Evolutionary conservation across 2,797 vertebrate genomes (phyloP).

Genomic region (Macrochelys suwanniensis): DNA sequence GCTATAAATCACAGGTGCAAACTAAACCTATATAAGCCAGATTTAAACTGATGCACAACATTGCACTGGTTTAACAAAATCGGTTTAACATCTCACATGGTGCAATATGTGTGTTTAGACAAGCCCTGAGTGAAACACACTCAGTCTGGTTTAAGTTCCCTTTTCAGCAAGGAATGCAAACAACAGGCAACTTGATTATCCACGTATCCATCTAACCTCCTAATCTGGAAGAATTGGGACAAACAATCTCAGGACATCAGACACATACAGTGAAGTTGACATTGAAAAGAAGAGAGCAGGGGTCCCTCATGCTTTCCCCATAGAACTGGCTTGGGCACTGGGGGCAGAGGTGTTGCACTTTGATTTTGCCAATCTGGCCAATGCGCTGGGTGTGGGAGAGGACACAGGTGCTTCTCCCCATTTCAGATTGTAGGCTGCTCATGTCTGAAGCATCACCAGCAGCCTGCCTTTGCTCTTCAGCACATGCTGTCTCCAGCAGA

Average conservation of each 20-base stretch:
- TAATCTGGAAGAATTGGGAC: background rate
- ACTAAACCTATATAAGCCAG: rapidly evolving
- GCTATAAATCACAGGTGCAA: background rate
- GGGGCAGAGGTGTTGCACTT: background rate
- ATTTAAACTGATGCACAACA: background rate
- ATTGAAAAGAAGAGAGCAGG: background rate
- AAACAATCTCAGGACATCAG: background rate
- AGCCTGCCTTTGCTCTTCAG: rapidly evolving
- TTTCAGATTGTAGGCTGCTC: rapidly evolving
- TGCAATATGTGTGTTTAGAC: background rate
- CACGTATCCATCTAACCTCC: background rate
- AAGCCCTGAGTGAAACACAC: background rate
- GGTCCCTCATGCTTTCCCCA: background rate
- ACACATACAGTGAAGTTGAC: rapidly evolving
- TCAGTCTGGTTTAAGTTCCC: background rate
- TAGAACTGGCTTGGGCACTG: background rate
- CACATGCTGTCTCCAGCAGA: background rate
- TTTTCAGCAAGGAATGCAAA: background rate
- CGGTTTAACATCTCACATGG: background rate
- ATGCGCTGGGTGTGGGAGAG: rapidly evolving
- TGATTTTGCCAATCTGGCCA: rapidly evolving
- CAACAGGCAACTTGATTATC: background rate
- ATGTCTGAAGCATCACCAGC: rapidly evolving
- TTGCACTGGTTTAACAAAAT: background rate
- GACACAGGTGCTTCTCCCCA: background rate